Evolutionary conservation across 1,140 invertebrate species (phyloP), one percentile per base, ranked within the genome.

Genomic region (Lysiphlebus fabarum): DNA sequence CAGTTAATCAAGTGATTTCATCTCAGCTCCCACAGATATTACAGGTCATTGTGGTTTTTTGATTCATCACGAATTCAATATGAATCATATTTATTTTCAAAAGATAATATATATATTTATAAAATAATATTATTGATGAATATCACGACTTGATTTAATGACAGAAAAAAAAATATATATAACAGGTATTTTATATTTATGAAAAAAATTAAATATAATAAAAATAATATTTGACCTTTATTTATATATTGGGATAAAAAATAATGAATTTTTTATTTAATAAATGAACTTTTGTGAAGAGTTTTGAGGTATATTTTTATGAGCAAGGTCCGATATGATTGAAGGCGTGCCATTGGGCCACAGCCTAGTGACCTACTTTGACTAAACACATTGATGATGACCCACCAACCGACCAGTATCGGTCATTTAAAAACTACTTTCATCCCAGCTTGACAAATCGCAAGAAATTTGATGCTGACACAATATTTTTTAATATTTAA

Each of bases 341-440:
- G 42, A 26, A 61, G 63, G 56, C 61, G 64, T 59, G 62, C 62
- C 69, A 61, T 63, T 37, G 68, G 67, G 61, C 59, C 65, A 64
- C 56, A 73, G 64, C 73, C 73, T 72, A 75, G 68, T 75, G 64
- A 72, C 73, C 70, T 58, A 75, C 70, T 73, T 74, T 44, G 54
- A 51, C 9, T 44, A 53, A 43, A 59, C 44, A 4, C 17, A 36
- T 36, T 38, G 12, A 50, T 42, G 7, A 4, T 43, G 51, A 55
- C 53, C 34, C 26, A 42, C 37, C 17, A 41, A 48, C 12, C 44
- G 36, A 53, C 53, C 42, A 55, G 44, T 54, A 14, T 44, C 26
- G 48, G 33, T 33, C 41, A 26, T 42, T 49, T 33, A 44, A 47
- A 49, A 53, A 49, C 56, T 43, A 37, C 36, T 36, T 53, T 47